Conservation (phyloP, 2,113 vertebrate genomes). For the Nanger granti region DNA sequence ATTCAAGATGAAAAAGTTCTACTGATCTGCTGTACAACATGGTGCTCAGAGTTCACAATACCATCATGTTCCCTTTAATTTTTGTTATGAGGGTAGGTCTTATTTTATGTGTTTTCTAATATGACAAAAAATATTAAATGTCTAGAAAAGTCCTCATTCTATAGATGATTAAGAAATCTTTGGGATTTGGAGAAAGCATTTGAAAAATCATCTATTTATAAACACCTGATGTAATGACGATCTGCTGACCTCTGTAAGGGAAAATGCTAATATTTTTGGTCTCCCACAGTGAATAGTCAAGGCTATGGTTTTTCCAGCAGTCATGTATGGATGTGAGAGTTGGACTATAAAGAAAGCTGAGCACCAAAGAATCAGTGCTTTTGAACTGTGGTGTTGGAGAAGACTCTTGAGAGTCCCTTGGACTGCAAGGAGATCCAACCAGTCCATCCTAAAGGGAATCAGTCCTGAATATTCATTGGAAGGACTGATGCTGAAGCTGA, state of each 20-base stretch:
- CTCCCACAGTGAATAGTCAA: background rate
- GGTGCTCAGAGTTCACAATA: background rate
- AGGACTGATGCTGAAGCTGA: background rate
- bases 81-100: background rate
- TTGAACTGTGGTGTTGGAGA: background rate
- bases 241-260: background rate
- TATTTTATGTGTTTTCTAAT: background rate
- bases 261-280: background rate
- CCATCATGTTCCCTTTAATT: background rate
- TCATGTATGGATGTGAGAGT: background rate
- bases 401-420: background rate
- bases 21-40: background rate
- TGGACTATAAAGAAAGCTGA: background rate
- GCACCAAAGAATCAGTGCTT: accelerated
- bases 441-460: background rate
- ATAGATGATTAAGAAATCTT: background rate
- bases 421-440: background rate
- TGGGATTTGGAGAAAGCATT: background rate
- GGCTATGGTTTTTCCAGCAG: background rate
- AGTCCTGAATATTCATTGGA: background rate
- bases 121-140: background rate
- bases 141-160: background rate
- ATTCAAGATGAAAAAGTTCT: background rate
- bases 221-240: background rate
- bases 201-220: background rate